Percentiles rank a stretch among this genome's conserved stretches.
These are phyloP conservation scores for Lichenostomus cassidix DNA, from an alignment of 2,113 vertebrate species.

Conservation along the genomic window DNA sequence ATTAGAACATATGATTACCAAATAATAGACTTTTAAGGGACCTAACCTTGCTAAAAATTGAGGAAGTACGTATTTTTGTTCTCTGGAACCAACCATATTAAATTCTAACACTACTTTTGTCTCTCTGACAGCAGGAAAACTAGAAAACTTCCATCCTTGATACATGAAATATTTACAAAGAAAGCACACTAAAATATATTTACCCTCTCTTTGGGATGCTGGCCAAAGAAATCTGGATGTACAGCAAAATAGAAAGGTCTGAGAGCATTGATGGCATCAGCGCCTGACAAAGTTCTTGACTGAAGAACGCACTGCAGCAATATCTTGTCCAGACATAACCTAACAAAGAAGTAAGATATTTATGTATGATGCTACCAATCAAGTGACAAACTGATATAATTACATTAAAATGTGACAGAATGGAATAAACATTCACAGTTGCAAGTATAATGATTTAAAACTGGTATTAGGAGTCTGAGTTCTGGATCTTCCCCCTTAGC, in stretches of 20 bases:
- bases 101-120: neutral
- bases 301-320: constrained; percentile 61
- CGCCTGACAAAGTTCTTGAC: constrained; percentile 84
- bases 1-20: neutral
- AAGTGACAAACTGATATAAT: neutral
- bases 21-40: neutral
- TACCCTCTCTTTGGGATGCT: constrained; percentile 93
- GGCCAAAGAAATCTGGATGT: constrained; percentile 97
- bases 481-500: neutral
- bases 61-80: neutral
- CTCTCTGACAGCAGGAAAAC: neutral
- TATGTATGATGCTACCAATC: neutral
- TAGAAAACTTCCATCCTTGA: neutral
- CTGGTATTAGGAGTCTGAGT: neutral
- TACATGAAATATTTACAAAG: neutral
- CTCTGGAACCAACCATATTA: neutral
- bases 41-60: neutral
- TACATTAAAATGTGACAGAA: neutral
- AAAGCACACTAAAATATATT: neutral
- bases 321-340: constrained; percentile 69
- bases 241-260: constrained; percentile 97
- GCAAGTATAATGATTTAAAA: neutral
- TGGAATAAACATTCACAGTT: neutral
- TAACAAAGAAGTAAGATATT: constrained; percentile 45
- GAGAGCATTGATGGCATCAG: constrained; percentile 90